Evolutionary conservation across 2,888 invertebrate genomes (phyloP), one percentile per base, ranked within the genome.

Genomic region (Monoplex corrugatus): DNA sequence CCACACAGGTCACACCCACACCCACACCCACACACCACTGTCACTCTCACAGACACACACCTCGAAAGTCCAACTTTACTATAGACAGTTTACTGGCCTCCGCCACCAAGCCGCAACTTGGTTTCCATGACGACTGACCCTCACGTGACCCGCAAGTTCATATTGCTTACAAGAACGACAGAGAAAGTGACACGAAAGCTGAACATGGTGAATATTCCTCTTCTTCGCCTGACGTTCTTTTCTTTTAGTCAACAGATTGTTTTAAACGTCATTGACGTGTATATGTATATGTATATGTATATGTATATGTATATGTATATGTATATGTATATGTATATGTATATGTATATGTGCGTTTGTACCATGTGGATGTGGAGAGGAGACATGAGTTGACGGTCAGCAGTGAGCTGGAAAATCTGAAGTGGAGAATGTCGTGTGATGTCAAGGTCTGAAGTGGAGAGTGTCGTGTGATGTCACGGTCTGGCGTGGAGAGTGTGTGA

Each of bases 41-140:
- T 32, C n/a, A 50, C 35, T 3, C n/a, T 19, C 10, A 57, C 35
- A 38, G 38, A 57, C 35, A 35, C 32, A n/a, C 32, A 1, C 57
- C 45, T 23, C 88, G 63, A 16, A 82, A 45, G 40, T 87, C 50
- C 43, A 43, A 44, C n/a, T 88, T 88, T 57, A 83, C 40, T 28
- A 88, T 88, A 35, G 88, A 88, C 43, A 83, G 68, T 80, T 88
- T 88, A 40, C 38, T 88, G 43, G 43, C 40, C 63, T 68, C 83
- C 40, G 40, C 80, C 45, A 50, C 57, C 5, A 28, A 40, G 38
- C 45, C 50, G n/a, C 78, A n/a, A 23, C 23, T 19, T 3, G 23
- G 13, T 63, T 2, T 0, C 0, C 38, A 38, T 0, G 63, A 63
- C 63, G 38, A 38, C 40, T 28, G 28, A 10, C 50, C 84, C 32